Evolutionary conservation across 92 coral and sea anemone genomes (phyloP), one percentile per base, ranked within the genome.

Genomic region (Zoanthus gigantus): DNA sequence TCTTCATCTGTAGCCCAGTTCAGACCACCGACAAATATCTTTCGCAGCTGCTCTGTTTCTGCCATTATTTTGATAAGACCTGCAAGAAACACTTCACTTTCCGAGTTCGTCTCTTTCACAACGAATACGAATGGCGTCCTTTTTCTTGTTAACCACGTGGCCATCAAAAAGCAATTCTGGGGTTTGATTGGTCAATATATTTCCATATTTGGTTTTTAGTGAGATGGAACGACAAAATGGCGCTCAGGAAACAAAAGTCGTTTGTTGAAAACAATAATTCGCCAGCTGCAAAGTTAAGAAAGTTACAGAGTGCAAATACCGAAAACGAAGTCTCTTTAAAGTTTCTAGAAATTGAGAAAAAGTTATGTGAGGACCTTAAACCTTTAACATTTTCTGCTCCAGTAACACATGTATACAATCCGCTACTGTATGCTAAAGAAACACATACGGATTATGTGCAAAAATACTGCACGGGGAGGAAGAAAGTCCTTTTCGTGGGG

Each of bases 1-100:
- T 97, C 99, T 79, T 97, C 99, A 11, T 89, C 86, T 34, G 99
- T 97, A 45, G 90, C 92, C 73, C 98, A 92, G 83, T 95, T 97
- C 29, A 97, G 87, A 14, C 99, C 99, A 32, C 99, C 99, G 65
- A 97, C 92, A 86, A 97, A 97, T 23, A 97, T 89, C 91, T 97
- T 97, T 37, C 99, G 93, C 44, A 95, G 92, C 89, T 95, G 94
- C 45, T 97, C 99, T 45, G 92, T 87, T 74, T 95, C 98, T 17
- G 94, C 56, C 94, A 91, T 91, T 37, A 37, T 37, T 63, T 63
- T 10, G 10, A 63, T 4, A 14, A 58, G n/a, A 52, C 34, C 73
- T 57, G 18, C 7, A 77, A 32, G 30, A 58, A 56, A 73, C 12
- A 9, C 74, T 10, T 30, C 0, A 15, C n/a, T 76, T 6, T 17